Evolutionary conservation across 2,113 vertebrate genomes (phyloP), one percentile per base, ranked within the genome.

Genomic region (Ramphastos sulfuratus): DNA sequence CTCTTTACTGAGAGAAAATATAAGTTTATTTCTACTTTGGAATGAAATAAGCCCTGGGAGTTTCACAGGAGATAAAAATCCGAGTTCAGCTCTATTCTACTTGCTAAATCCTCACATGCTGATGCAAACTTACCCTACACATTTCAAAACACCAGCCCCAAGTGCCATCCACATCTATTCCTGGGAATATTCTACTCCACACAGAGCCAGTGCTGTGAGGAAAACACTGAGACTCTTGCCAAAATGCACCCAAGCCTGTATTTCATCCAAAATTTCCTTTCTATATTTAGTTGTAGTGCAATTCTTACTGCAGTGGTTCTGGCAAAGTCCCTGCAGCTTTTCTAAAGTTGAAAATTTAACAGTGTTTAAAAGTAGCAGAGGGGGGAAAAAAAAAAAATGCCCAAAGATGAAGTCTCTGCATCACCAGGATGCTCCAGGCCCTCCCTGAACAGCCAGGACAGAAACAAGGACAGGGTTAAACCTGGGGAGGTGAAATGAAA

Each of bases 171-270:
- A 44, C 50, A 46, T 88, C 94, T 85, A 90, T 96, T 90, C 90
- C 73, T 76, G 80, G 93, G 93, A 93, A 90, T 92, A 75, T 81
- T 83, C 82, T 61, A 2, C 61, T 94, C 94, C 73, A 21, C 65
- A 44, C 87, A 69, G 91, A 94, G 85, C 90, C 90, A 88, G 66
- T 4, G 2, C 73, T 72, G 93, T 7, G 69, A 95, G 87, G 69
- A 85, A 92, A 95, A 71, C 91, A 87, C 66, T 58, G 70, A 72
- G 15, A 0, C 33, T 65, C 12, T 70, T 94, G 94, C 95, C 93
- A 94, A 93, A 94, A 91, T 54, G 91, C 76, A 91, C 93, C 89
- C 91, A 71, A 91, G 87, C 69, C 90, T 77, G 65, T 69, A 78
- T 88, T 92, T 89, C 83, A 85, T 64, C 93, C 95, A 77, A 85